Base-by-base conservation (phyloP, 2,797 vertebrate species). In the Rhabdomys pumilio region DNA sequence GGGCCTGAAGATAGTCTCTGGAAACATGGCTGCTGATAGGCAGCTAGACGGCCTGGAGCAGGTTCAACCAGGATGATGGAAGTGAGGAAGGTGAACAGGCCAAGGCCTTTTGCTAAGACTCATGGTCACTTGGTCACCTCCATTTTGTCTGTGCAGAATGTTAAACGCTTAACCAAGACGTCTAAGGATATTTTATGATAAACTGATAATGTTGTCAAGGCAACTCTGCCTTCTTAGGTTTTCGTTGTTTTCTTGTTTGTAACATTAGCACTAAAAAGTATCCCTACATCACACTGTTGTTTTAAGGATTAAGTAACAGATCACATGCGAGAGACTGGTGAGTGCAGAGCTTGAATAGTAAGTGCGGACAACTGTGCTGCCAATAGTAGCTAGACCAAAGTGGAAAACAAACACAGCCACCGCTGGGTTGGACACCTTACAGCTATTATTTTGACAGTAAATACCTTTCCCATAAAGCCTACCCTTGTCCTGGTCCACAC, bases 261-360 rank as follows among this genome's bases (percentile, higher is more conserved):
- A 93, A 89, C 95, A 92, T 72, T 53, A 75, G 20, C 11, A 69
- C 38, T 95, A 84, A 88, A 44, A 91, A 93, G 17, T 89, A 4
- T 29, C 34, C 57, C 75, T 77, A 76, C 14, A 31, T 67, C 47
- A 80, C 20, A 73, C 31, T 12, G 34, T 7, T 90, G 9, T 90
- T 65, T n/a, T 69, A 53, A 86, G 19, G 50, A 90, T 89, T 95
- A 94, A 92, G 79, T 55, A 91, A 90, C 88, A 92, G 26, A 89
- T 69, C 1, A 0, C n/a, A 96, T 34, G 34, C 41, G 41, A 91
- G 77, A 79, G 95, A 89, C 29, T 20, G 17, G 34, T 93, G 38
- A 95, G 22, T 77, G 84, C 0, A 93, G 44, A 57, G 38, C 73
- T 55, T 93, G 34, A 85, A 50, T 90, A 90, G 6, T 50, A 79